phyloP scores from a whole-genome alignment of 2,888 invertebrate species.

The Lumbricus terrestris region DNA sequence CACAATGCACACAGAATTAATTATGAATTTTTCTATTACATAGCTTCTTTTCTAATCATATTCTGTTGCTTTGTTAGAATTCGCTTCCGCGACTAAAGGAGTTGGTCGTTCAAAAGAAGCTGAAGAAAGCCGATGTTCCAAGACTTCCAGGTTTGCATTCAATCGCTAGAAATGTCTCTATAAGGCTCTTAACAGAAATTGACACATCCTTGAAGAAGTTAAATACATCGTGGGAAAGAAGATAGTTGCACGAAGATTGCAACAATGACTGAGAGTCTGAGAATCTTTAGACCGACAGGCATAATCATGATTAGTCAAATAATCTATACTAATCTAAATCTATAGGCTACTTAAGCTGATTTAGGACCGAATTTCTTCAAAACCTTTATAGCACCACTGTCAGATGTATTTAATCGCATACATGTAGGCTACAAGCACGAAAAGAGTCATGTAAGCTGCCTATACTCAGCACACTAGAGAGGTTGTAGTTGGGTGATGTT shows the following conservation, averaged over 20 bases:
- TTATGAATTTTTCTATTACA: no score
- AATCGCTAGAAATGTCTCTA: background rate
- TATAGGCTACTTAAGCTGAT: no score
- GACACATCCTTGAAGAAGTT: background rate
- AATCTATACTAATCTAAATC: no score
- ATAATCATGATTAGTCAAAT: background rate
- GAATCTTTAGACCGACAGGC: background rate
- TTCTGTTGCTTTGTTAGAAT: background rate
- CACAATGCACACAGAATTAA: no score
- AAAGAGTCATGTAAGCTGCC: background rate
- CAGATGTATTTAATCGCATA: background rate
- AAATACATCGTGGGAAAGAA: background rate
- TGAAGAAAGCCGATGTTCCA: background rate
- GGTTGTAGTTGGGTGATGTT: no score
- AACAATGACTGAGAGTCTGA: background rate
- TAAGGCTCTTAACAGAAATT: background rate
- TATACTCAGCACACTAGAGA: background rate
- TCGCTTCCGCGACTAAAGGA: background rate
- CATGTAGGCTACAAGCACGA: no score
- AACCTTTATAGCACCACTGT: no score
- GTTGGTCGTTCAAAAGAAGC: background rate
- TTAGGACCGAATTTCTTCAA: no score
- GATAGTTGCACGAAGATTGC: background rate
- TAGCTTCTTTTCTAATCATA: background rate
- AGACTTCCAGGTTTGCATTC: background rate